Evolutionary conservation across 2,113 vertebrate genomes (phyloP).

Genomic region (Acrocephalus kingi): DNA sequence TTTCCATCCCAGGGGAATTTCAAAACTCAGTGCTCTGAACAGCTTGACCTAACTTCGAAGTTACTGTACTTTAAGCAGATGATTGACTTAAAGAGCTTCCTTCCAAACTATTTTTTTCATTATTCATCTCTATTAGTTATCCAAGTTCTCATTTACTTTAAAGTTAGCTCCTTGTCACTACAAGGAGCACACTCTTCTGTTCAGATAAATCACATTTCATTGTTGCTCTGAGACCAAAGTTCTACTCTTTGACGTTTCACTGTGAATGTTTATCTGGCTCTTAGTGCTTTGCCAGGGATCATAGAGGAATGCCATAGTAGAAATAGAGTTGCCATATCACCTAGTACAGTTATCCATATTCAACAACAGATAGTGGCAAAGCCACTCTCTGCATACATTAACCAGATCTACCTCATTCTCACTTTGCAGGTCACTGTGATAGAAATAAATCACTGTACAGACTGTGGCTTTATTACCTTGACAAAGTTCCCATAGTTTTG

Average conservation of each 20-base stretch:
- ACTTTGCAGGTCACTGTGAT: neutral
- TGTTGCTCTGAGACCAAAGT: neutral
- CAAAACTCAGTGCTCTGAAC: neutral
- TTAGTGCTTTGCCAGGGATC: neutral
- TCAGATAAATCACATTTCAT: neutral
- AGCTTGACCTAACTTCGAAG: neutral
- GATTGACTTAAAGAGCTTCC: neutral
- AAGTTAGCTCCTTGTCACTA: neutral
- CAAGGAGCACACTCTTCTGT: neutral
- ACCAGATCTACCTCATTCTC: neutral
- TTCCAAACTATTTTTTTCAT: neutral
- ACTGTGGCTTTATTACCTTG: neutral
- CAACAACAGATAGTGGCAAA: neutral
- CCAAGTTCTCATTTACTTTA: neutral
- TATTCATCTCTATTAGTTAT: neutral
- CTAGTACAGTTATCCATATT: neutral
- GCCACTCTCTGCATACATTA: neutral
- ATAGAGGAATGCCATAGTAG: neutral
- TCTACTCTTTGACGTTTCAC: neutral
- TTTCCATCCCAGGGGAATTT: neutral
- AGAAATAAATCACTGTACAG: neutral
- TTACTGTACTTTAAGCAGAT: neutral
- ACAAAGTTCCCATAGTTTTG: neutral
- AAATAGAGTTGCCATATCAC: neutral
- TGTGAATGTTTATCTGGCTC: neutral